Conservation (phyloP, 2,797 vertebrate species). For the Notolepis coatsorum region DNA sequence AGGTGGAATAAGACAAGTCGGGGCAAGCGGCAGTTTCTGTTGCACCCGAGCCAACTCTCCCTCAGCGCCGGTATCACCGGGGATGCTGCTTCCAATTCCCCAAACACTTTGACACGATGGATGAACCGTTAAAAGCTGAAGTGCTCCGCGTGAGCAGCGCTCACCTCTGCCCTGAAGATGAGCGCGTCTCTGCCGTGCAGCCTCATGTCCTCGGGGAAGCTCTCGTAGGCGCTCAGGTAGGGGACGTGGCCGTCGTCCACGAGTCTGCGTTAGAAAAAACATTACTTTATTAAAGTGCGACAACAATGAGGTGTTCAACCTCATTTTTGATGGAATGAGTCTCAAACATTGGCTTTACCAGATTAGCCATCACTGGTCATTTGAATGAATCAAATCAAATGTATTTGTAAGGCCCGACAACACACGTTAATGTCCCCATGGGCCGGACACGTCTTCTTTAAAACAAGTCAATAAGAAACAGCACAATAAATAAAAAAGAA, state of each 20-base stretch:
- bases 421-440: no score
- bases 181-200: constrained; percentile 56
- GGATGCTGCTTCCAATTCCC: background rate
- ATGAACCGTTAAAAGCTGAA: no score
- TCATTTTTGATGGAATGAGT: no score
- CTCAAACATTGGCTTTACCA: background rate
- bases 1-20: background rate
- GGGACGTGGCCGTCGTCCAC: constrained; percentile 71
- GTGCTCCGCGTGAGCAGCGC: background rate
- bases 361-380: background rate
- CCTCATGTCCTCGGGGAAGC: constrained; percentile 76
- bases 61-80: background rate
- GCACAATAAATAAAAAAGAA: no score
- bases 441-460: no score
- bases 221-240: constrained; percentile 66
- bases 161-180: constrained; percentile 75
- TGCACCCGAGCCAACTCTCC: background rate
- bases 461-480: no score
- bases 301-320: no score
- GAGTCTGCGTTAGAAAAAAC: constrained; percentile 60
- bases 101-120: background rate
- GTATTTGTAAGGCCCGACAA: no score
- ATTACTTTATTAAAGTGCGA: background rate
- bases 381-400: background rate
- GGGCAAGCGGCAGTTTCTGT: constrained; percentile 1